Evolutionary conservation across 2,797 vertebrate species (phyloP).

Genomic region (Phrynocephalus vlangalii): DNA sequence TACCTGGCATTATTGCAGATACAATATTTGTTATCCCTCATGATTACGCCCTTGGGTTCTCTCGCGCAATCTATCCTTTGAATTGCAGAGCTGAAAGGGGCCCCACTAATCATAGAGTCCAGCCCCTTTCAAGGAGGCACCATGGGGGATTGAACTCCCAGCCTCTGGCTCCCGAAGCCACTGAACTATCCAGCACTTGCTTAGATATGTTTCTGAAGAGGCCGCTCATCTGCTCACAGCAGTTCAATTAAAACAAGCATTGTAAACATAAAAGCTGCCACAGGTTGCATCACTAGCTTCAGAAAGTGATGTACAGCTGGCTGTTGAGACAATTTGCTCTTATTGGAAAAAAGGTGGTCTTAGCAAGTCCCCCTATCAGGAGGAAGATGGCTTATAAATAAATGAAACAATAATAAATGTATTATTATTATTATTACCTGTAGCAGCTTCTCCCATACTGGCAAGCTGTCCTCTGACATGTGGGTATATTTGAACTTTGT

Average conservation of each 20-base stretch:
- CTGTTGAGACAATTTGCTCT: conserved; percentile 3
- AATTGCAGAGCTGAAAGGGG: too few species aligned
- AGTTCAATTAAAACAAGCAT: background rate
- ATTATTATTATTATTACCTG: conserved; percentile 81
- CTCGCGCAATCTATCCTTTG: background rate
- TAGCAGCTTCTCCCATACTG: conserved; percentile 90
- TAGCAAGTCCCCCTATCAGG: too few species aligned
- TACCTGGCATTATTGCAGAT: background rate
- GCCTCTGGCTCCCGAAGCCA: too few species aligned
- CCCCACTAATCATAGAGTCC: too few species aligned
- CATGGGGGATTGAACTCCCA: too few species aligned
- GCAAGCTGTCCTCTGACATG: conserved; percentile 79
- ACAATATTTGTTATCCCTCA: too few species aligned
- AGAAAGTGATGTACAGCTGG: conserved; percentile 33
- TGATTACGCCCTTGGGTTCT: background rate
- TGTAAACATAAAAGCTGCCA: background rate
- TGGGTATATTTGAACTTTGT: conserved; percentile 60
- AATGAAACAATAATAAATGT: conserved; percentile 13
- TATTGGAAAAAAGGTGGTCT: too few species aligned
- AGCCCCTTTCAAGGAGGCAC: too few species aligned
- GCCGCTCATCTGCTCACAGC: background rate
- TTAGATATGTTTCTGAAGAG: background rate
- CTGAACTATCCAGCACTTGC: too few species aligned
- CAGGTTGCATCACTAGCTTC: background rate
- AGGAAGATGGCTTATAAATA: too few species aligned